These are phyloP conservation scores for Chloropsis cyanopogon DNA, from an alignment of 2,113 vertebrate species.

Conservation along the genomic window DNA sequence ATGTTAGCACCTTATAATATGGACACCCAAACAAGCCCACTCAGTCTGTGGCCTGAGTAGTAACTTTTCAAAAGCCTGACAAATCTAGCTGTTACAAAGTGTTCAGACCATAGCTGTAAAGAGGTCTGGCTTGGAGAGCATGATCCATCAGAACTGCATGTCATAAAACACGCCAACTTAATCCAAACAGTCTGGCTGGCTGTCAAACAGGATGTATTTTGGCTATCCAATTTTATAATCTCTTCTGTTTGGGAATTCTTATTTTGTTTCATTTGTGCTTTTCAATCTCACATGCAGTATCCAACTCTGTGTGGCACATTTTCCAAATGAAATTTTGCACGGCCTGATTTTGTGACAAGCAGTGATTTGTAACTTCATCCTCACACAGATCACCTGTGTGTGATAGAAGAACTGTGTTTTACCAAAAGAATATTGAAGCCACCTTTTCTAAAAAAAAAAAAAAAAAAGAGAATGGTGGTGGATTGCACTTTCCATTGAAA, in stretches of 20 bases:
- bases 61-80: neutral
- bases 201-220: neutral
- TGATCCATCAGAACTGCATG: neutral
- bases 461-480: neutral
- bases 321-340: neutral
- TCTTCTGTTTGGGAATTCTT: neutral
- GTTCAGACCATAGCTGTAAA: neutral
- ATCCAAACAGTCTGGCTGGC: neutral
- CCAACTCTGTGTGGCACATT: neutral
- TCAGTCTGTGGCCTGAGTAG: neutral
- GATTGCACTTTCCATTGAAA: neutral
- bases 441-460: neutral
- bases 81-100: neutral
- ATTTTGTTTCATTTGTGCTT: conserved; percentile 4
- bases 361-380: neutral
- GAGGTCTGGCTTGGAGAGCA: neutral
- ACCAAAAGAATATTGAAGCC: neutral
- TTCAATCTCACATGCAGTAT: neutral
- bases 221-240: neutral
- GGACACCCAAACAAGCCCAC: neutral
- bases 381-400: neutral
- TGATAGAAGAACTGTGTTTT: neutral
- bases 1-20: neutral
- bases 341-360: neutral
- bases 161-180: neutral